Evolutionary conservation across 2,113 vertebrate genomes (phyloP).

Genomic region (Laterallus jamaicensis): DNA sequence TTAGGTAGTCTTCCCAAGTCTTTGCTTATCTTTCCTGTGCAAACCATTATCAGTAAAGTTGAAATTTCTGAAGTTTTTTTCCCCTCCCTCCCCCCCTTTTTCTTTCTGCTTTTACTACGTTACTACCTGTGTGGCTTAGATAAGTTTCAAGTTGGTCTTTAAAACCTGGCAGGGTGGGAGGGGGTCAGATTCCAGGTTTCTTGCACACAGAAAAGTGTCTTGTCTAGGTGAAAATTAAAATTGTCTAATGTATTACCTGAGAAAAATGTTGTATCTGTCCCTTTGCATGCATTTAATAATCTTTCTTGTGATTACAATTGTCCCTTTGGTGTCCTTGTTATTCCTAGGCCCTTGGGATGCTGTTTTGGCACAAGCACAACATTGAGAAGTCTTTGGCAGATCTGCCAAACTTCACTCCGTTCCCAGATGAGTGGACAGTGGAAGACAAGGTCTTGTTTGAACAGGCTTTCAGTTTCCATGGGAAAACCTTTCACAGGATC

Average conservation of each 20-base stretch:
- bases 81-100: background rate
- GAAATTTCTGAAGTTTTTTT: background rate
- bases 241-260: background rate
- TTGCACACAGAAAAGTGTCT: background rate
- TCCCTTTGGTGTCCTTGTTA: background rate
- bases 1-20: background rate
- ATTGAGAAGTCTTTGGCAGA: slow-evolving; percentile 95
- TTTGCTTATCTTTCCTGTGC: background rate
- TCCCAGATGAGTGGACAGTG: slow-evolving; percentile 97
- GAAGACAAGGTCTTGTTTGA: slow-evolving; percentile 96
- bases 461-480: slow-evolving; percentile 96
- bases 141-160: background rate
- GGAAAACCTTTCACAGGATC: slow-evolving; percentile 96
- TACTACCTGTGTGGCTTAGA: background rate
- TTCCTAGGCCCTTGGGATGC: slow-evolving; percentile 92
- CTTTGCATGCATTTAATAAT: background rate
- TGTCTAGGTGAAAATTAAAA: background rate
- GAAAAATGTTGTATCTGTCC: background rate
- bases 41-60: background rate
- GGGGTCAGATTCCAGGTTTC: background rate
- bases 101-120: background rate
- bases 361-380: slow-evolving; percentile 98
- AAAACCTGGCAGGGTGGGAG: background rate
- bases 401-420: slow-evolving; percentile 95
- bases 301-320: background rate